Evolutionary conservation across 2,888 invertebrate species (phyloP).

Genomic region (Eristalis tenax): DNA sequence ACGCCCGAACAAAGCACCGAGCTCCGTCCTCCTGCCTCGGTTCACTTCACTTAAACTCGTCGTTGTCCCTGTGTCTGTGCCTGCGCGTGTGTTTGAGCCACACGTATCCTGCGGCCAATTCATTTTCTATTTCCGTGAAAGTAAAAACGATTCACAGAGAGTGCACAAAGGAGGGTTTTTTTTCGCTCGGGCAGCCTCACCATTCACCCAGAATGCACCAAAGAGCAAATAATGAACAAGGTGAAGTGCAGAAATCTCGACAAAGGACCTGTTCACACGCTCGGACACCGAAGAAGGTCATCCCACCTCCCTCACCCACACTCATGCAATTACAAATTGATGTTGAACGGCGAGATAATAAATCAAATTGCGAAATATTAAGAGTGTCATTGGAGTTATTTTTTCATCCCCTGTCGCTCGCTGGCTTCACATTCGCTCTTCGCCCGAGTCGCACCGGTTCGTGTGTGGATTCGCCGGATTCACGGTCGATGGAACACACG

Average conservation of each 20-base stretch:
- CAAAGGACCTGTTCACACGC: too few relatives aligned
- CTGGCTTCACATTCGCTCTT: not conserved
- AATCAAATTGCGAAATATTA: conserved; percentile 57
- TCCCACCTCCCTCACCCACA: not conserved
- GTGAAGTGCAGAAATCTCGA: not conserved
- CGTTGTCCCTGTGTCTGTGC: not conserved
- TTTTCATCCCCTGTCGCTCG: conserved; percentile 1
- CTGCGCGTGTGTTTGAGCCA: not conserved
- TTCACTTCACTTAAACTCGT: conserved; percentile 6
- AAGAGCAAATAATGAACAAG: not conserved
- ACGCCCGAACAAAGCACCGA: conserved; percentile 34
- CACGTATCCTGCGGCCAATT: conserved; percentile 36
- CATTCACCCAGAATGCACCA: not conserved
- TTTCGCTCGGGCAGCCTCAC: not conserved
- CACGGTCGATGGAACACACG: conserved; percentile 47
- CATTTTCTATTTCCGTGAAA: conserved; percentile 20
- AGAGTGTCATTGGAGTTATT: conserved; percentile 53
- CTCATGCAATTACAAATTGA: conserved; percentile 44
- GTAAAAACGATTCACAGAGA: not conserved
- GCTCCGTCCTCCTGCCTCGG: not conserved
- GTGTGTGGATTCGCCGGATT: conserved; percentile 37
- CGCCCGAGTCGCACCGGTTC: conserved; percentile 3
- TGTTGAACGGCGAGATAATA: conserved; percentile 39
- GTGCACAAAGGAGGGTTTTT: not conserved
- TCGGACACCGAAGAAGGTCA: not conserved